These are phyloP conservation scores for Oncorhynchus kisutch DNA, from an alignment of 2,113 vertebrate genomes.

Conservation along the genomic window DNA sequence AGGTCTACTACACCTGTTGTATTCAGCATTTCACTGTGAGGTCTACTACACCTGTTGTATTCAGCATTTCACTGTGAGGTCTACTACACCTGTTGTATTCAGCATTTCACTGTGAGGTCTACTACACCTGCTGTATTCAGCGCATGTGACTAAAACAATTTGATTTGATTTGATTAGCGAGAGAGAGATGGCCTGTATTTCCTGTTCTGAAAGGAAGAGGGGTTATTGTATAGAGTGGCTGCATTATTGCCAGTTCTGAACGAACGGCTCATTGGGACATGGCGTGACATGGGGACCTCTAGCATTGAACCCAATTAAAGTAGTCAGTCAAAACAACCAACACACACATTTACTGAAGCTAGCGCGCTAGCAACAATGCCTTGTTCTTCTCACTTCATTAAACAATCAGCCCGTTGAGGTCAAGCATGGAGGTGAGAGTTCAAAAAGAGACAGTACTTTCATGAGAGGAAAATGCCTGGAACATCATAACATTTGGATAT, in stretches of 20 bases:
- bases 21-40: too few species aligned
- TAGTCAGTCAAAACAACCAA: constrained; percentile 2
- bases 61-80: too few species aligned
- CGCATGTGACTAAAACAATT: too few species aligned
- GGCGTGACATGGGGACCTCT: constrained; percentile 1
- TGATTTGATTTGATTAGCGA: too few species aligned
- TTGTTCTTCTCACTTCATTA: constrained; percentile 1
- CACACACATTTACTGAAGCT: background rate
- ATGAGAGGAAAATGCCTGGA: background rate
- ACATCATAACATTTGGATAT: too few species aligned
- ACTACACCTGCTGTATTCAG: too few species aligned
- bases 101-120: too few species aligned
- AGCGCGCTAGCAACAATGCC: background rate
- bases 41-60: too few species aligned
- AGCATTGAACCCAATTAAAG: background rate
- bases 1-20: too few species aligned
- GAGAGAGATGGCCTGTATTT: too few species aligned
- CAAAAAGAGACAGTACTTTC: background rate
- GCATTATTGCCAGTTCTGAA: background rate
- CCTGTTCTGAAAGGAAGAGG: background rate
- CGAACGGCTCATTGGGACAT: background rate
- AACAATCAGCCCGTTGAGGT: background rate
- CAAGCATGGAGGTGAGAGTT: background rate
- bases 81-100: too few species aligned
- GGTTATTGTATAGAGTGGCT: background rate